Evolutionary conservation across 2,888 invertebrate genomes (phyloP).

Genomic region (Embidobia sp.): DNA sequence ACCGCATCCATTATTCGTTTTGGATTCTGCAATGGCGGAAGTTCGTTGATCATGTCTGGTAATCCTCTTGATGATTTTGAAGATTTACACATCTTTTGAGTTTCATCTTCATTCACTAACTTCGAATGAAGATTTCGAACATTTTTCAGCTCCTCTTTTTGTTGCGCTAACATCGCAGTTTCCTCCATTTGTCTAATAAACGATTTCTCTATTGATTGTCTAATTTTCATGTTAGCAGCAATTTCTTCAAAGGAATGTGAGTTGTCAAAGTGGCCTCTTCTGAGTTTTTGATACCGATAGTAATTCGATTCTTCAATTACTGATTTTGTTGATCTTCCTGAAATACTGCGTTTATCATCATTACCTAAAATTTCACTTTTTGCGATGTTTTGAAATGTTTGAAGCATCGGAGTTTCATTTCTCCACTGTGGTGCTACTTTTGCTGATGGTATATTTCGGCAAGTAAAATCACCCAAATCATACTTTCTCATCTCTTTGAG

Average conservation of each 20-base stretch:
- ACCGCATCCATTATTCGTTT: constrained; percentile 82
- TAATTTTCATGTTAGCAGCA: constrained; percentile 73
- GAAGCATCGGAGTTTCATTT: constrained; percentile 72
- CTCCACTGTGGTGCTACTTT: constrained; percentile 70
- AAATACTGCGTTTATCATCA: constrained; percentile 73
- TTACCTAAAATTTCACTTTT: constrained; percentile 76
- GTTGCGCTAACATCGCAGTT: constrained; percentile 68
- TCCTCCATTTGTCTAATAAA: constrained; percentile 79
- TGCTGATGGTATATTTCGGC: constrained; percentile 9
- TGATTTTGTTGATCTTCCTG: constrained; percentile 76
- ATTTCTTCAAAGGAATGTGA: constrained; percentile 44
- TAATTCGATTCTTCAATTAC: constrained; percentile 75
- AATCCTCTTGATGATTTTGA: constrained; percentile 59
- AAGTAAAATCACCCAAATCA: constrained; percentile 65
- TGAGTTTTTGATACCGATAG: constrained; percentile 59
- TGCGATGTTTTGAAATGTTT: constrained; percentile 73
- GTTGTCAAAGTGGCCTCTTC: constrained; percentile 17
- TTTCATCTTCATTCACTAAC: neutral
- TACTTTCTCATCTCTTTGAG: constrained; percentile 70
- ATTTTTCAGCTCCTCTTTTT: constrained; percentile 35
- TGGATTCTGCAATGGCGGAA: constrained; percentile 72
- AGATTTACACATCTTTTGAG: constrained; percentile 49
- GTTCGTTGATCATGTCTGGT: constrained; percentile 77
- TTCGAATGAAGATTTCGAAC: constrained; percentile 6
- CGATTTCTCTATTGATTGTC: constrained; percentile 78